Evolutionary conservation across 2,113 vertebrate species (phyloP).

Genomic region (Piaya cayana): DNA sequence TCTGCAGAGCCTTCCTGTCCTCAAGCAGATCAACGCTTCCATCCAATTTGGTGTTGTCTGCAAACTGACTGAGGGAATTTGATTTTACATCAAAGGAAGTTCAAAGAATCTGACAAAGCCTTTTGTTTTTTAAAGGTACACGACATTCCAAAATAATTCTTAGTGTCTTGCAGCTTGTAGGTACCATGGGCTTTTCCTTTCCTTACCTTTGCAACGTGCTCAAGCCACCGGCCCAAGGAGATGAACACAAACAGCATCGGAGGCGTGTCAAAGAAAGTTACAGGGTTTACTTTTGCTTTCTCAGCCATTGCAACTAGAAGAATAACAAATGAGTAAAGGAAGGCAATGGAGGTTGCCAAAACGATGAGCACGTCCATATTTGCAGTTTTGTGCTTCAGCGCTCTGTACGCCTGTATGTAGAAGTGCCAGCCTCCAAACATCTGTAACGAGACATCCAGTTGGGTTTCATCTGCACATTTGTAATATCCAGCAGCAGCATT

Average conservation of each 20-base stretch:
- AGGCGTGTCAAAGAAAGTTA: constrained; percentile 98
- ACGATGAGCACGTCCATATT: constrained; percentile 99
- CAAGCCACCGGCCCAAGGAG: constrained; percentile 93
- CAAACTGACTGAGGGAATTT: too few relatives aligned
- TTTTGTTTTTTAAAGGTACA: neutral
- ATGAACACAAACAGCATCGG: constrained; percentile 99
- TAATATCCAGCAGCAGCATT: neutral
- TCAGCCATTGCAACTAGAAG: constrained; percentile 91
- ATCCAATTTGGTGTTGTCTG: too few relatives aligned
- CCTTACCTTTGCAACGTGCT: constrained; percentile 95
- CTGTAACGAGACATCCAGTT: constrained; percentile 67
- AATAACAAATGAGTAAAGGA: constrained; percentile 88
- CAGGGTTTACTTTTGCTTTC: constrained; percentile 87
- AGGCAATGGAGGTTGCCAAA: constrained; percentile 91
- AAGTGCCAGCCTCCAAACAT: constrained; percentile 94
- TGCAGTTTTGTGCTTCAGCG: constrained; percentile 89
- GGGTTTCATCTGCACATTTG: neutral
- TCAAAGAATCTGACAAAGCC: neutral
- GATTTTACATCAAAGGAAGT: neutral
- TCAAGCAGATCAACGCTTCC: too few relatives aligned
- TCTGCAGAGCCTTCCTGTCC: too few relatives aligned
- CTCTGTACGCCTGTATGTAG: constrained; percentile 95
- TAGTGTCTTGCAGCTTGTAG: neutral
- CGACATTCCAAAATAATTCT: neutral
- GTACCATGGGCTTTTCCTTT: fast-evolving